Evolutionary conservation across 30 jellyfish, hydroid and myxozoan genomes (phyloP), one percentile per base, ranked within the genome.

Genomic region (Aurelia coerulea): DNA sequence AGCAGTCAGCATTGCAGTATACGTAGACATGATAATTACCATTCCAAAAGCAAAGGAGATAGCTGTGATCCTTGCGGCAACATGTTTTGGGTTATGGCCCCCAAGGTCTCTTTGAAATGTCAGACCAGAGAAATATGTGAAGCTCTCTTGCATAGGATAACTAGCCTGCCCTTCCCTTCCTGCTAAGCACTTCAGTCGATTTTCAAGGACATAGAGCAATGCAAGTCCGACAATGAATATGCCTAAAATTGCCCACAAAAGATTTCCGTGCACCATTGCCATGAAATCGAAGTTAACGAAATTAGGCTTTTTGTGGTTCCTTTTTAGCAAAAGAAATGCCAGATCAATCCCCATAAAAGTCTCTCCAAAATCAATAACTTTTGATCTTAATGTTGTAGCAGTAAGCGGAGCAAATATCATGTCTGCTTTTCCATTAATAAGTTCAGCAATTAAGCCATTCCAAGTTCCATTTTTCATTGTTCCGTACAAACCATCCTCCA

Each of bases 61-160:
- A n/a, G 97, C 96, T 4, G 92, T 78, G 81, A 92, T 66, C 52
- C 97, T 87, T 19, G 98, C 96, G 16, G 96, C 88, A 42, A 35
- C 18, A 8, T 88, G 77, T 18, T 68, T 66, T 39, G 99, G 99
- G 81, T 89, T 90, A 37, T 34, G 33, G 7, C 97, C 97, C 14
- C 99, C 99, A 2, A 94, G 87, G 60, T 94, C 99, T n/a, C 96
- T 71, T 86, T 94, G 99, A 75, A 94, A 94, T 14, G 96, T 69
- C 39, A 94, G 41, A 3, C 99, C 99, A 16, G 97, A 78, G 35
- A 88, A 52, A 65, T 94, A 94, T 5, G 92, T 46, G 69, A 94
- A 94, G 35, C 93, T 73, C n/a, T 94, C 99, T 49, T 56, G 18
- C 77, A 76, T 56, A 5, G 90, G 62, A 62, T 83, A 94, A 3